A percentile compares a stretch with the other conserved stretches of the same genome.
Conservation (phyloP, 2,113 vertebrate genomes). For the Aegotheles bennettii region DNA sequence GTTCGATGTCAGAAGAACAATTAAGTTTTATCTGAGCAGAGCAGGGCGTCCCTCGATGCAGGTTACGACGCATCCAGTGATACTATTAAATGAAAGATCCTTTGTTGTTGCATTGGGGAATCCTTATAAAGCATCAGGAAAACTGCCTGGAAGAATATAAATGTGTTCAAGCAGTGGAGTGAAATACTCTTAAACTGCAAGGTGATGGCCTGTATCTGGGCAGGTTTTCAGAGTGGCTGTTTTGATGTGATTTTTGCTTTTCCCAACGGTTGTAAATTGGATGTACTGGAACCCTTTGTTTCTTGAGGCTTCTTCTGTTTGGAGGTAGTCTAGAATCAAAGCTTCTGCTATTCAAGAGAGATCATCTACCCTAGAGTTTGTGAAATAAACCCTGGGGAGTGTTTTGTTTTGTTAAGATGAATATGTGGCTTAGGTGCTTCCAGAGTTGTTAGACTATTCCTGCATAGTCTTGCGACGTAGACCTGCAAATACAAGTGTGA, state of each 20-base stretch:
- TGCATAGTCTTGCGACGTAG: too few species aligned
- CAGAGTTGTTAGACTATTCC: background rate
- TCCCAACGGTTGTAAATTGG: background rate
- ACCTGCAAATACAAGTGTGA: background rate
- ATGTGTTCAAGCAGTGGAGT: slow-evolving; percentile 28
- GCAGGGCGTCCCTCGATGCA: slow-evolving; percentile 40
- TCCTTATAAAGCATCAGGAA: slow-evolving; percentile 60
- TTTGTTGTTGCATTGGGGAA: slow-evolving; percentile 59
- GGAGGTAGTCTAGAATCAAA: background rate
- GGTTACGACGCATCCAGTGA: slow-evolving; percentile 36
- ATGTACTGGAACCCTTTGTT: background rate
- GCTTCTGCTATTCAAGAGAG: background rate
- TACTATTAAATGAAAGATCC: slow-evolving; percentile 52
- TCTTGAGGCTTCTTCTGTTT: background rate
- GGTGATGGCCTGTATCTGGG: slow-evolving; percentile 3
- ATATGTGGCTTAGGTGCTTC: background rate
- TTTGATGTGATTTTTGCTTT: slow-evolving; percentile 4
- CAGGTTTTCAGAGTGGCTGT: slow-evolving; percentile 17
- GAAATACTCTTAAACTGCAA: slow-evolving; percentile 42
- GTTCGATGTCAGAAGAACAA: slow-evolving; percentile 48
- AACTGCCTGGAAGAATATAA: slow-evolving; percentile 52
- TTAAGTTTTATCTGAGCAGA: slow-evolving; percentile 67
- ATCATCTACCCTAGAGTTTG: background rate
- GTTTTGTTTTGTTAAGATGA: background rate
- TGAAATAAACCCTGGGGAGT: background rate